Evolutionary conservation across 2,797 vertebrate species (phyloP).

Genomic region (Artibeus jamaicensis): DNA sequence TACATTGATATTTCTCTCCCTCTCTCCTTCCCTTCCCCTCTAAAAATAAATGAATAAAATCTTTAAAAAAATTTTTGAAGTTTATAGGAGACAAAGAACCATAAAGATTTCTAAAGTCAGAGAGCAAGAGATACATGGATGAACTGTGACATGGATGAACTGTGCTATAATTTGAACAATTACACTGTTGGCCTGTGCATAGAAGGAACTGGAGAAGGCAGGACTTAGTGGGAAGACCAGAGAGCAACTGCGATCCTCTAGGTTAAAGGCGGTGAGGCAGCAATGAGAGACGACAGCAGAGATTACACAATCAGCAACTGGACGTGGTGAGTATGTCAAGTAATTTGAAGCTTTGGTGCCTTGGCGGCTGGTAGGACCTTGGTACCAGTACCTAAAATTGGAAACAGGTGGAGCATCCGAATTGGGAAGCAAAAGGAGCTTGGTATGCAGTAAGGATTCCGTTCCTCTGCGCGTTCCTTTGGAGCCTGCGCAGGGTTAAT

Average conservation of each 20-base stretch:
- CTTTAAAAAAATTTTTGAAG: too few relatives aligned
- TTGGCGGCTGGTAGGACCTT: not conserved
- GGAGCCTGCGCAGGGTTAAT: not conserved
- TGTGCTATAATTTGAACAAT: not conserved
- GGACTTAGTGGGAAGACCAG: not conserved
- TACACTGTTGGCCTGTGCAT: not conserved
- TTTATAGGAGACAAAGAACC: not conserved
- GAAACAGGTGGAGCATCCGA: not conserved
- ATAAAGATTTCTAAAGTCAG: not conserved
- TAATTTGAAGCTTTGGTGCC: not conserved
- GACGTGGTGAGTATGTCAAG: not conserved
- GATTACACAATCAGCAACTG: not conserved
- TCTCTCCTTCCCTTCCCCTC: too few relatives aligned
- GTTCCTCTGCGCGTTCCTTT: not conserved
- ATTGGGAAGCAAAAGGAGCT: not conserved
- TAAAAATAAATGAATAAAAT: too few relatives aligned
- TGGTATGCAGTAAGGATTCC: not conserved
- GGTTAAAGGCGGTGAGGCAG: not conserved
- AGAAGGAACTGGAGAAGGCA: not conserved
- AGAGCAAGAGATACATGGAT: not conserved
- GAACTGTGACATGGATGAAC: not conserved
- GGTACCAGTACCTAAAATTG: not conserved
- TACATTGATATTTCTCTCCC: too few relatives aligned
- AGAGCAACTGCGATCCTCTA: not conserved
- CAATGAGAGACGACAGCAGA: not conserved